phyloP scores from a whole-genome alignment of 2,888 invertebrate species.

The Dolomedes plantarius region DNA sequence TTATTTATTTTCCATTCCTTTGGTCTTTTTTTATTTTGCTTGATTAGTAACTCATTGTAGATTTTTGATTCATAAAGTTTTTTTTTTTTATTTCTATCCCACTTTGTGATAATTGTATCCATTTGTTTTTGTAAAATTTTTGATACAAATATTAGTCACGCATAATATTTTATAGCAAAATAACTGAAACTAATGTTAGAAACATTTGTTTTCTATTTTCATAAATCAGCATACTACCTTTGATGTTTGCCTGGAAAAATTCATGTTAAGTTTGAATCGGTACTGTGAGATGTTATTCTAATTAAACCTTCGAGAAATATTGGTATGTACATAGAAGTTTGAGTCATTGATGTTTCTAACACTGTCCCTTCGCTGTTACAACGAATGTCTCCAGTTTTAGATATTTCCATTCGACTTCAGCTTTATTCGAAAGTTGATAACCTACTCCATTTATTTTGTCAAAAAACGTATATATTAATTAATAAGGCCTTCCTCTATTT shows the following conservation, averaged over 20 bases:
- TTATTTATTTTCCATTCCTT: no score
- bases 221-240: no score
- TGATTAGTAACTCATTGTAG: no score
- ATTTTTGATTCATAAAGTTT: no score
- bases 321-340: not conserved
- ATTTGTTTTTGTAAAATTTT: not conserved
- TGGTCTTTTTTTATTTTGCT: no score
- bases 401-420: conserved; percentile 34
- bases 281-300: no score
- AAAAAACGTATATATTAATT: not conserved
- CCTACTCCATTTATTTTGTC: not conserved
- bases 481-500: conserved; percentile 1
- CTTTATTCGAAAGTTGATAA: not conserved
- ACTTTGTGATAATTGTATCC: no score
- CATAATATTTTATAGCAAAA: not conserved
- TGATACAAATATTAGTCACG: not conserved
- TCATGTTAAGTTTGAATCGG: no score
- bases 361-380: conserved; percentile 22
- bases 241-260: no score
- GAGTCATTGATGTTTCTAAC: not conserved
- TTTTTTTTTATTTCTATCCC: no score
- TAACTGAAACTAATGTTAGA: not conserved
- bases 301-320: not conserved
- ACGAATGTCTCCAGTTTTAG: conserved; percentile 49
- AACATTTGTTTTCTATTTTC: not conserved